Evolutionary conservation across 2,113 vertebrate species (phyloP), one percentile per base, ranked within the genome.

Genomic region (Camelus dromedarius): DNA sequence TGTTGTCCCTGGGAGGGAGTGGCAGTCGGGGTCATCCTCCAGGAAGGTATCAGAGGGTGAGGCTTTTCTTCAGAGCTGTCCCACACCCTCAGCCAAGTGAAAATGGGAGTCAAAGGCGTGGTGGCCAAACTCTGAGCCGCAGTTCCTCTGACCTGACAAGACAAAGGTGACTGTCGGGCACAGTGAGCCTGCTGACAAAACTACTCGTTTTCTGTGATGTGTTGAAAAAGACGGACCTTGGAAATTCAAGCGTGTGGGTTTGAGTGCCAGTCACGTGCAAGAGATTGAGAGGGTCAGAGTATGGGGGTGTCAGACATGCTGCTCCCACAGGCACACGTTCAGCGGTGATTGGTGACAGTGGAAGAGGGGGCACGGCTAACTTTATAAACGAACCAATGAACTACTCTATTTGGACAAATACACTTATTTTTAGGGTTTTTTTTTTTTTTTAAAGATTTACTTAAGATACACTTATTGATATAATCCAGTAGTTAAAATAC

Each of bases 291-390:
- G 28, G 50, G 48, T 18, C 75, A 19, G 75, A 15, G 89, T 22
- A 26, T 0, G 1, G 6, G 32, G 35, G 15, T 35, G 64, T 88
- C 20, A 2, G 18, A 62, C 38, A 12, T 8, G 12, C 12, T 4
- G 2, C 11, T 12, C 35, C 24, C 32, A 22, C 11, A 2, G 8
- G 46, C 3, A 35, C 20, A 10, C 0, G 1, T 3, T 32, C 75
- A 14, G 1, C 15, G 1, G 2, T 16, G 11, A 52, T 20, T 6
- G 56, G 38, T 15, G 16, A 60, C 1, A 6, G 19, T 0, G 24
- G 46, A 64, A 26, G 32, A 13, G 2, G 46, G 28, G 22, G 5
- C 28, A 5, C 1, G 18, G 13, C 22, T 18, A 35, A 32, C 52
- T 83, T 67, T 67, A 28, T 52, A 56, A 8, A 75, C 6, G 69